Conservation (phyloP, 2,888 invertebrate genomes). For the Spatulosminthurus flaviceps region DNA sequence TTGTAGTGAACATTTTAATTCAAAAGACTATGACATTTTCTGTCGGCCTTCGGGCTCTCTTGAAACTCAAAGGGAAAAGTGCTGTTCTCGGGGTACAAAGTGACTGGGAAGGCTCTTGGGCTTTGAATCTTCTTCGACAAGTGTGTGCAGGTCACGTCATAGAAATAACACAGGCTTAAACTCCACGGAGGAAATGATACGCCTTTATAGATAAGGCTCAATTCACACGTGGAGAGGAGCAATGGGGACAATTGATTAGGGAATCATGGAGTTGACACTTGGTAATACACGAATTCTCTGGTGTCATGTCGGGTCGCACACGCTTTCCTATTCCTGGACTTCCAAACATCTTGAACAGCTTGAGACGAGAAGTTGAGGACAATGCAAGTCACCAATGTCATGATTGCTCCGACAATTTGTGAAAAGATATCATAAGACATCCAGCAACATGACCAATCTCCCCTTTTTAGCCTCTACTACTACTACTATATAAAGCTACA, state of each 20-base stretch:
- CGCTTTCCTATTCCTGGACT: conserved; percentile 41
- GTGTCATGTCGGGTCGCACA: conserved; percentile 55
- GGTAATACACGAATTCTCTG: conserved; percentile 54
- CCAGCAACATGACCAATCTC: not conserved
- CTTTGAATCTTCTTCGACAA: no score
- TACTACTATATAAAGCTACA: no score
- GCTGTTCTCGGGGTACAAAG: not conserved
- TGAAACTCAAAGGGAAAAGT: not conserved
- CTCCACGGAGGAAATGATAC: conserved; percentile 8
- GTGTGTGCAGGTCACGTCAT: conserved; percentile 18
- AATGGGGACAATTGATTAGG: conserved; percentile 50
- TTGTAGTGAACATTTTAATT: conserved; percentile 35
- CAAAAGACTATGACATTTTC: conserved; percentile 37
- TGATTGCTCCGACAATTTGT: conserved; percentile 46
- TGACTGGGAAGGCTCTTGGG: not conserved
- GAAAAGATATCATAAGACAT: conserved; percentile 34
- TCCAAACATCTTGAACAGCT: conserved; percentile 49
- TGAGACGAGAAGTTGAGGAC: conserved; percentile 53
- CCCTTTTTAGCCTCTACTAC: not conserved
- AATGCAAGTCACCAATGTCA: conserved; percentile 56
- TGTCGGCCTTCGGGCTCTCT: not conserved
- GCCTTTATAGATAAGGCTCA: conserved; percentile 23
- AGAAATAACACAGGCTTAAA: not conserved
- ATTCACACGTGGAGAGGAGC: conserved; percentile 38
- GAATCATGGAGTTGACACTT: conserved; percentile 57